These are phyloP conservation scores for Crenuchus spilurus DNA, from an alignment of 2,797 vertebrate genomes.

Conservation along the genomic window DNA sequence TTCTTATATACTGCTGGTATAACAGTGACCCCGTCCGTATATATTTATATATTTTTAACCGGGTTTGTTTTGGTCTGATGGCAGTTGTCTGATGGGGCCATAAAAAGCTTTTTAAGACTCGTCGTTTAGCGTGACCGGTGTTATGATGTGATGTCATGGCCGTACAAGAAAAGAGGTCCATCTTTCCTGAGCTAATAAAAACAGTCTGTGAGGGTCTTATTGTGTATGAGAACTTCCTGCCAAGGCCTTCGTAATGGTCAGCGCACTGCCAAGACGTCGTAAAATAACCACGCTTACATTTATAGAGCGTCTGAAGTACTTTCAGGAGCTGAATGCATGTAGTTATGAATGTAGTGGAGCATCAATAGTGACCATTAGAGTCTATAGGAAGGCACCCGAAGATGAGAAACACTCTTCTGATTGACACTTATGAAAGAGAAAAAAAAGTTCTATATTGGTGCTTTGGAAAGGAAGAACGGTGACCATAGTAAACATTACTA, in stretches of 20 bases:
- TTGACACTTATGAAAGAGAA: too few species aligned
- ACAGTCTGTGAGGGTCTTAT: not conserved
- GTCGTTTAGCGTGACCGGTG: not conserved
- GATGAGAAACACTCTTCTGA: too few species aligned
- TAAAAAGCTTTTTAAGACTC: not conserved
- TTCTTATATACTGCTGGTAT: not conserved
- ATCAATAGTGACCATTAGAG: too few species aligned
- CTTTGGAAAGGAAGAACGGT: too few species aligned
- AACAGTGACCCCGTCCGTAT: not conserved
- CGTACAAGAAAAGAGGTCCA: not conserved
- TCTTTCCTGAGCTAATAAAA: not conserved
- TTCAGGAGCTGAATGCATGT: not conserved
- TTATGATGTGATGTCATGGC: not conserved
- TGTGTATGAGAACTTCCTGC: not conserved
- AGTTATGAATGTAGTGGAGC: too few species aligned
- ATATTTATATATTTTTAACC: not conserved
- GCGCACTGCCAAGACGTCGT: not conserved
- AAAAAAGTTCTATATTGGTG: too few species aligned
- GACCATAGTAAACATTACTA: too few species aligned
- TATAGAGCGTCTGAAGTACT: not conserved
- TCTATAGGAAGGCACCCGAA: too few species aligned
- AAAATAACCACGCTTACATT: not conserved
- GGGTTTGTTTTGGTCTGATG: not conserved
- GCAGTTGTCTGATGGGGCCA: not conserved
- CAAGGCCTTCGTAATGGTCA: not conserved